phyloP scores from a whole-genome alignment of 2,888 invertebrate genomes.

The Eubasilissa splendida region DNA sequence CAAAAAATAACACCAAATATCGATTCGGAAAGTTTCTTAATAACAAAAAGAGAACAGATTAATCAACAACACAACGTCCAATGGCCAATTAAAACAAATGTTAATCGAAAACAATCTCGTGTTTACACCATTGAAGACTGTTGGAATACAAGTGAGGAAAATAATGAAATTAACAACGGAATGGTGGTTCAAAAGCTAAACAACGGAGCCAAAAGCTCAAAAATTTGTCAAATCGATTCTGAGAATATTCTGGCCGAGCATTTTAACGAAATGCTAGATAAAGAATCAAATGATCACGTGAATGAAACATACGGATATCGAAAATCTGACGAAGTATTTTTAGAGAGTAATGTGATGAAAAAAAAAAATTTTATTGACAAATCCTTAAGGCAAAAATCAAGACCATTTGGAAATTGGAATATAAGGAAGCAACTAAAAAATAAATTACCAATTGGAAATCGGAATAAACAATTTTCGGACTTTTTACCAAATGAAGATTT shows the following conservation, averaged over 20 bases:
- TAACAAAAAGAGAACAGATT: neutral
- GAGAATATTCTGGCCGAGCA: constrained; percentile 37
- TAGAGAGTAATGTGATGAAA: neutral
- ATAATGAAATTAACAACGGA: neutral
- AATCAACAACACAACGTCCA: neutral
- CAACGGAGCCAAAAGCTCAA: neutral
- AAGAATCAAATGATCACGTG: neutral
- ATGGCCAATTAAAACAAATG: neutral
- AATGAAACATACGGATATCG: neutral
- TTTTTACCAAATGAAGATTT: neutral
- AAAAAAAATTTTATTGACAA: neutral
- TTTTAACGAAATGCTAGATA: constrained; percentile 28
- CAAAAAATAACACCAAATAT: neutral
- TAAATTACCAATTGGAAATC: neutral
- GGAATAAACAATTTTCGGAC: neutral
- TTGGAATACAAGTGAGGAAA: constrained; percentile 24
- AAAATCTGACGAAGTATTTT: neutral
- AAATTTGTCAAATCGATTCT: constrained; percentile 8
- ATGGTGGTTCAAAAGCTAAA: neutral
- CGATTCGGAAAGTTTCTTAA: neutral
- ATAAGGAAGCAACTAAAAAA: constrained; percentile 18
- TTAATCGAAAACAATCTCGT: neutral
- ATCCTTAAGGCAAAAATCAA: neutral
- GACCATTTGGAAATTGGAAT: constrained; percentile 42
- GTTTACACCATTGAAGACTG: neutral